These are phyloP conservation scores for Hypolimnas misippus DNA, from an alignment of 2,888 invertebrate species.

Conservation along the genomic window DNA sequence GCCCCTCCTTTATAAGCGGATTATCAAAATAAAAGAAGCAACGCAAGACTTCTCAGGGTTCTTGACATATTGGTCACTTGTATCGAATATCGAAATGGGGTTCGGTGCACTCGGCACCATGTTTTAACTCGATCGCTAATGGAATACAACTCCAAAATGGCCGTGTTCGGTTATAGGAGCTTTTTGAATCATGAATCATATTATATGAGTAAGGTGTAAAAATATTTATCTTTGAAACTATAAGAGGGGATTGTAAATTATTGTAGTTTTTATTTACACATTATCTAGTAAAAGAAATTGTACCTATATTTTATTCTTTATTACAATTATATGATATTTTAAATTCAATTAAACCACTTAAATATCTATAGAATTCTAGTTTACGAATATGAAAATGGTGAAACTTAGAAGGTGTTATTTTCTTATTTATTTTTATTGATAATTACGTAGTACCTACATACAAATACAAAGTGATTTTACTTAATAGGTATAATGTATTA, in stretches of 20 bases:
- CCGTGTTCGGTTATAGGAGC: conserved; percentile 50
- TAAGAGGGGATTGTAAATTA: neutral
- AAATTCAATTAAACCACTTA: no score
- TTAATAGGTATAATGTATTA: conserved; percentile 23
- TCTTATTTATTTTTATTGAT: conserved; percentile 4
- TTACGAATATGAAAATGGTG: no score
- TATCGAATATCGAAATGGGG: conserved; percentile 69
- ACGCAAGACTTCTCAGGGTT: conserved; percentile 51
- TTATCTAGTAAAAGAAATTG: no score
- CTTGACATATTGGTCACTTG: conserved; percentile 59
- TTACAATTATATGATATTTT: no score
- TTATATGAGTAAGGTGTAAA: conserved; percentile 19
- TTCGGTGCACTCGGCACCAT: conserved; percentile 78
- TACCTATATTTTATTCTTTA: no score
- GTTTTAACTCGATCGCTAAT: conserved; percentile 74
- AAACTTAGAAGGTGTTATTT: neutral
- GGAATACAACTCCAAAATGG: conserved; percentile 71
- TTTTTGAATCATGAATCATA: conserved; percentile 30
- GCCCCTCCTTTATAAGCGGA: conserved; percentile 48
- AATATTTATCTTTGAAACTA: conserved; percentile 19
- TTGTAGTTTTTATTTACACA: neutral
- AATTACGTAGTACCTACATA: conserved; percentile 1
- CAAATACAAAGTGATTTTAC: neutral
- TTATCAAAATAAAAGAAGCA: conserved; percentile 19
- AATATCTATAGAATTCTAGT: no score